These are phyloP conservation scores for Copidosoma aretas DNA, from an alignment of 2,888 invertebrate species.

Conservation along the genomic window DNA sequence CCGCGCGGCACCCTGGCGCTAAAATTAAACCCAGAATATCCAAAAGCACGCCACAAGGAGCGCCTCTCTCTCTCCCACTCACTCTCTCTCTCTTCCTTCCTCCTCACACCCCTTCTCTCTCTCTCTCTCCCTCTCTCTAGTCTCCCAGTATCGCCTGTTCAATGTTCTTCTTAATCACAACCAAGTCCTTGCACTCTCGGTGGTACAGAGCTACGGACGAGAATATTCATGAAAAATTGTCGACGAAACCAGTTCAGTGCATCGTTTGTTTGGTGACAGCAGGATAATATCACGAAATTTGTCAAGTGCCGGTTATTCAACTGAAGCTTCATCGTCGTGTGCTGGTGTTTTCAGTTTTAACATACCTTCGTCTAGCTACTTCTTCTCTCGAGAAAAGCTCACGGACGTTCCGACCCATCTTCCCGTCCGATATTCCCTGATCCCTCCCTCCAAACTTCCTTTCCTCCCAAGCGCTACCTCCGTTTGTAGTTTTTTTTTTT, in stretches of 20 bases:
- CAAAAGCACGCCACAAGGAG: background rate
- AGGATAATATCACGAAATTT: too few relatives aligned
- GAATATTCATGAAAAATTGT: too few relatives aligned
- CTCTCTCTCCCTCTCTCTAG: background rate
- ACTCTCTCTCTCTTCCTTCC: background rate
- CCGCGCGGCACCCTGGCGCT: slow-evolving; percentile 44
- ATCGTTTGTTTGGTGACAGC: too few relatives aligned
- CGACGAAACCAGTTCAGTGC: too few relatives aligned
- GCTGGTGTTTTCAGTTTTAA: too few relatives aligned
- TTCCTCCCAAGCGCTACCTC: background rate
- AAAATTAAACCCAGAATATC: slow-evolving; percentile 44
- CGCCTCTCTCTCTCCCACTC: background rate
- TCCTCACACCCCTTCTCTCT: background rate
- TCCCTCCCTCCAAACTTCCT: background rate
- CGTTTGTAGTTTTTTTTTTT: background rate
- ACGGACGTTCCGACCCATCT: background rate
- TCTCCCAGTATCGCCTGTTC: background rate
- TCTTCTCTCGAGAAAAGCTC: background rate
- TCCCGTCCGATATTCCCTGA: too few relatives aligned
- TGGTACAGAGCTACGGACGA: too few relatives aligned
- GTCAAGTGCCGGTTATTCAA: too few relatives aligned
- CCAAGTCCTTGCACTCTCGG: too few relatives aligned
- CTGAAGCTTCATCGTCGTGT: too few relatives aligned
- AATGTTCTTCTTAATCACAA: background rate
- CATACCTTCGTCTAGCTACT: background rate